phyloP scores from a whole-genome alignment of 1,140 invertebrate species.

The Zaprionus nigranus region DNA sequence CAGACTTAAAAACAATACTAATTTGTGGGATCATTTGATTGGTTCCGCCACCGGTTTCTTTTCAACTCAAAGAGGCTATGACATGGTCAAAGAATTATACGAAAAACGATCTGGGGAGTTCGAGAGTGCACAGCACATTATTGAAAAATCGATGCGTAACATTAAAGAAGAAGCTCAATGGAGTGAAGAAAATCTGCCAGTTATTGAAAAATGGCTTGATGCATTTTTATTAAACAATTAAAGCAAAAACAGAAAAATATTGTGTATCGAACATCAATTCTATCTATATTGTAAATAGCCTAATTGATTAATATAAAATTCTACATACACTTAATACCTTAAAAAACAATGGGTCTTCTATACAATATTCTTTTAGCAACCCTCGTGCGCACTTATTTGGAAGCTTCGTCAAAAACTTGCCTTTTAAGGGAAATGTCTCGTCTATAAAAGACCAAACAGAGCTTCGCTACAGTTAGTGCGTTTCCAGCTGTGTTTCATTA shows the following conservation, averaged over 20 bases:
- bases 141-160: constrained; percentile 88
- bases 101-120: constrained; percentile 87
- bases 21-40: constrained; percentile 90
- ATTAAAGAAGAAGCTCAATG: constrained; percentile 89
- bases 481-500: constrained; percentile 57
- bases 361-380: not conserved
- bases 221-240: constrained; percentile 84
- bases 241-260: not conserved
- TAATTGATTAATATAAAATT: not conserved
- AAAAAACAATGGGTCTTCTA: no score
- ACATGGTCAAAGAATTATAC: constrained; percentile 88
- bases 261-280: not conserved
- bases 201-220: constrained; percentile 89
- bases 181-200: constrained; percentile 89
- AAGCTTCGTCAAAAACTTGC: not conserved
- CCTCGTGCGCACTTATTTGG: constrained; percentile 5
- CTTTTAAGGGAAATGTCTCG: not conserved
- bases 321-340: not conserved
- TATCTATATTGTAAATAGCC: not conserved
- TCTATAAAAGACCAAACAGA: constrained; percentile 38
- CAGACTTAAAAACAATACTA: constrained; percentile 88
- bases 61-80: constrained; percentile 89
- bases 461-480: constrained; percentile 27
- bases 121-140: constrained; percentile 88
- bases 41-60: constrained; percentile 89